A percentile compares a stretch with the other conserved stretches of the same genome.
Evolutionary conservation across 92 coral and sea anemone species (phyloP).

Genomic region (Metridium senile): DNA sequence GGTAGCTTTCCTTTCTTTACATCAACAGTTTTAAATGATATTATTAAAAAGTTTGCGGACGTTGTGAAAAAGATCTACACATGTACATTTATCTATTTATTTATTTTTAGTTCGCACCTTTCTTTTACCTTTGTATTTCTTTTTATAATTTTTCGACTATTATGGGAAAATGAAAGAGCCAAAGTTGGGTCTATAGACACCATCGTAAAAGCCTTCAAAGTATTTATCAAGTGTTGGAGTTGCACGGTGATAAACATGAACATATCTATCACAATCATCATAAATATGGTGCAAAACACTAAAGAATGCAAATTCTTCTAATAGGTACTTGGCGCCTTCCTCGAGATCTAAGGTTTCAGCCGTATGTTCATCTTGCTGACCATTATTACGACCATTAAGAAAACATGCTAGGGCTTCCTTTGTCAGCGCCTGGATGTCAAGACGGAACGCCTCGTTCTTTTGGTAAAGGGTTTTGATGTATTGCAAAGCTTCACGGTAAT

Average conservation of each 20-base stretch:
- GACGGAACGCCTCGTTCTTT: conserved; percentile 60
- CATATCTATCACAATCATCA: conserved; percentile 59
- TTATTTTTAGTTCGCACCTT: neutral
- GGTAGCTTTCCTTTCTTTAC: too few species aligned
- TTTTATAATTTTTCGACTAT: neutral
- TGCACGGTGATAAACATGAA: conserved; percentile 78
- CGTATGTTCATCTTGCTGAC: neutral
- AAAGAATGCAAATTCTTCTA: conserved; percentile 74
- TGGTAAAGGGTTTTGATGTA: conserved; percentile 56
- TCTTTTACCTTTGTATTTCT: neutral
- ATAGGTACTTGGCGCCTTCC: conserved; percentile 76
- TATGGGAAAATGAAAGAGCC: neutral
- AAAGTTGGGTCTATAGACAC: conserved; percentile 31
- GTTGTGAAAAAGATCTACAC: too few species aligned
- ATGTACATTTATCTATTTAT: too few species aligned
- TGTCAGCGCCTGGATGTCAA: conserved; percentile 57
- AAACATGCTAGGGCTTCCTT: conserved; percentile 59
- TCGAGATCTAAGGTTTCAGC: conserved; percentile 38
- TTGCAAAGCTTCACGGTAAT: conserved; percentile 53
- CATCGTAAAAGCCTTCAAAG: conserved; percentile 71
- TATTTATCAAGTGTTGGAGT: conserved; percentile 78
- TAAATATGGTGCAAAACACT: conserved; percentile 58
- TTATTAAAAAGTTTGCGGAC: too few species aligned
- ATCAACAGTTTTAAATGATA: too few species aligned
- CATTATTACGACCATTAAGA: conserved; percentile 57